Base-by-base conservation (phyloP, 1,140 invertebrate genomes). In the Heliconius nattereri region DNA sequence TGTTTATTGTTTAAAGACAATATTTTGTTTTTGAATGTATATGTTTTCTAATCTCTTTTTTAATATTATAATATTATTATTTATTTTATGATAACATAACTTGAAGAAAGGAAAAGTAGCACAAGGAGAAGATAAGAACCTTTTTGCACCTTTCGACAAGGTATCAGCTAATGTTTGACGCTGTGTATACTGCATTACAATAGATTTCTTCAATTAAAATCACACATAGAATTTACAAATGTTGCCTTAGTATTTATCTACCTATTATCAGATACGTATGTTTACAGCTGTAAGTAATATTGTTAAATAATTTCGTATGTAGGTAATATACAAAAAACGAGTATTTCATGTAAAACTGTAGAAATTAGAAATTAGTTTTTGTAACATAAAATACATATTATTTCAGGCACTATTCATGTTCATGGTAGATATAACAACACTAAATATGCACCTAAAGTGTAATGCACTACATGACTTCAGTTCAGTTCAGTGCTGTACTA, bases 111-210 rank as follows among this genome's bases (percentile, higher is more conserved):
- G 96, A 96, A 93, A 96, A 96, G 93, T 95, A 74, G 81, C 96
- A 70, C 94, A 95, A 16, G 96, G 96, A 90, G 96, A 96, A 78
- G 96, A 97, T 79, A 96, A 95, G 81, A 96, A 96, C 90, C 94
- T 97, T 72, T 97, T 97, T 94, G 96, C 96, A 29, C 96, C 97
- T 80, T 95, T 97, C 79, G 97, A 97, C 92, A 97, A 97, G 96
- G 97, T 97, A 95, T 85, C 75, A 80, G 52, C 60, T 66, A 66
- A 26, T 66, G 60, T 66, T 66, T 66, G 60, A 66, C 26, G 23
- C 60, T 26, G 60, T 26, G 60, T 66, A 66, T 66, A 66, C 54
- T 60, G 54, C 54, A 60, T 60, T 23, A 23, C 13, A 66, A 66
- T 66, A 66, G 23, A 66, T 66, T 66, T 66, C 60, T 29, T 52